Evolutionary conservation across 64 coral and sea anemone genomes (phyloP), one percentile per base, ranked within the genome.

Genomic region (Catalaphyllia jardinei): DNA sequence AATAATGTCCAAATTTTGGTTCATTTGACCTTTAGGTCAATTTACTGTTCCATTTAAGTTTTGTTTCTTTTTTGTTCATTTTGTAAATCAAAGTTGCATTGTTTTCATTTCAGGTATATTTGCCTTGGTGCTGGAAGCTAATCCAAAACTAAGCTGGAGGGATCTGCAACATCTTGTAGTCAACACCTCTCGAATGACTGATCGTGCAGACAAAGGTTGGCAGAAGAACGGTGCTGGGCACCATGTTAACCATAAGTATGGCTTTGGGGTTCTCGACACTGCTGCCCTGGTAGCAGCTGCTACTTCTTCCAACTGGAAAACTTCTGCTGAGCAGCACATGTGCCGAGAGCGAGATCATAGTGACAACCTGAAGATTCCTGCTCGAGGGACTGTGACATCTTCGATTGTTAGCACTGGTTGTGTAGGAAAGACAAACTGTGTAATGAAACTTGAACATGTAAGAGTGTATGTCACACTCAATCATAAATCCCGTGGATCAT

Each of bases 181-280:
- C 10, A 88, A 93, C 61, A 98, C 96, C n/a, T 98, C 96, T 22
- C 90, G 52, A 72, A 88, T 81, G 67, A 98, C 90, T 20, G 93
- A 98, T 72, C 73, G 55, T 30, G 24, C 25, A n/a, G 96, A 98
- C 33, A 61, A 59, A 60, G 93, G 90, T 28, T 98, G 96, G 96
- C 87, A 90, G 63, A 80, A 79, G 18, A 98, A 95, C 80, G 91
- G 93, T 30, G 96, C 96, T 17, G 86, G 89, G 46, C 73, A 95
- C 85, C 93, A 88, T 87, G 93, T 98, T 3, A 98, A 98, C 62
- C 89, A 98, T 78, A 98, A 98, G 62, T 98, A 95, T 67, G 96
- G 96, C 15, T 98, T 98, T 91, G 96, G 96, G 52, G 93, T 98
- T 28, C 86, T 98, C 74, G 96, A 98, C 78, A 52, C 96, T 22